Evolutionary conservation across 2,797 vertebrate species (phyloP).

Genomic region (Pelobates cultripes): DNA sequence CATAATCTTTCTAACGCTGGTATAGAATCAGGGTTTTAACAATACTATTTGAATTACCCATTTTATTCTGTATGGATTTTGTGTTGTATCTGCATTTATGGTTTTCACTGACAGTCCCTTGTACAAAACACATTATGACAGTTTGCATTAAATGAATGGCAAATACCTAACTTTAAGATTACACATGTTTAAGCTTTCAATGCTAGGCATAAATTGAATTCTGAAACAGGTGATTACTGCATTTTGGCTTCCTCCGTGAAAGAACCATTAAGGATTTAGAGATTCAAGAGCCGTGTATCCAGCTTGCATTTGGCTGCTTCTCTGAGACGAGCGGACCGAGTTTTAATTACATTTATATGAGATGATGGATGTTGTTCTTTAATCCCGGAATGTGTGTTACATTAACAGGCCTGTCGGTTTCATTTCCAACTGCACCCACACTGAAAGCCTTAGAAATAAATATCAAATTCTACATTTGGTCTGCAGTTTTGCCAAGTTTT

Average conservation of each 20-base stretch:
- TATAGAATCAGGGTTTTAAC: no score
- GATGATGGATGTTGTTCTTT: constrained; percentile 75
- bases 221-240: constrained; percentile 63
- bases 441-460: constrained; percentile 61
- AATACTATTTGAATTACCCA: no score
- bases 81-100: no score
- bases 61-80: no score
- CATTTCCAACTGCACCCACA: constrained; percentile 69
- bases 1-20: no score
- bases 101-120: constrained; percentile 16
- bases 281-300: constrained; percentile 67
- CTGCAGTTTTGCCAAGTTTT: constrained; percentile 56
- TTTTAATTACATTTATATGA: constrained; percentile 79
- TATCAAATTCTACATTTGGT: constrained; percentile 35
- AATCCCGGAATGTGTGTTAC: constrained; percentile 78
- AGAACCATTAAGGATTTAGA: constrained; percentile 71
- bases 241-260: constrained; percentile 70
- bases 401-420: constrained; percentile 78
- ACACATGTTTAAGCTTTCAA: constrained; percentile 62
- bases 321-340: constrained; percentile 67
- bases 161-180: constrained; percentile 51
- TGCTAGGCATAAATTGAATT: constrained; percentile 63
- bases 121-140: constrained; percentile 31
- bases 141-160: constrained; percentile 61
- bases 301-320: constrained; percentile 69